Evolutionary conservation across 1,140 invertebrate genomes (phyloP), one percentile per base, ranked within the genome.

Genomic region (Sycophaga agraensis): DNA sequence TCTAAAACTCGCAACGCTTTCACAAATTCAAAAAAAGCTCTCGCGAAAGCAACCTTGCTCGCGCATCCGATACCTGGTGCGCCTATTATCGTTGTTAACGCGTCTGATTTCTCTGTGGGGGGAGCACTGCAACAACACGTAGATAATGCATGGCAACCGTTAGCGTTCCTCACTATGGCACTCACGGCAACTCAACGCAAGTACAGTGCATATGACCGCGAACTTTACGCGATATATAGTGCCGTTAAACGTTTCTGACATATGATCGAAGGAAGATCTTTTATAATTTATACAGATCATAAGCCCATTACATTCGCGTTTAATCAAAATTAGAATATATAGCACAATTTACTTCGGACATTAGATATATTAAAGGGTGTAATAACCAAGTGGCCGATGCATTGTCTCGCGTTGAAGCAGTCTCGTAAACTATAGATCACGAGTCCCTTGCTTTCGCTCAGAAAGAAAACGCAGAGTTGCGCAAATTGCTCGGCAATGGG

Each of bases 221-320:
- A 83, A 68, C 66, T 83, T 0, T 50, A 76, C 0, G 74, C 72
- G 4, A 69, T 73, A 8, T 77, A 73, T 59, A n/a, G 17, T 12
- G 55, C 69, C 1, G 63, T 78, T 2, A 67, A 70, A 60, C 63
- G 65, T 58, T 79, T 81, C 54, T 37, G 54, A 37, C 65, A 73
- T 34, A 65, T 73, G 39, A 17, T 79, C 7, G 72, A 78, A 60
- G 72, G 64, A 2, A 40, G 65, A 26, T 3, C 60, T n/a, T 66
- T 78, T 35, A 66, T 40, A 0, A 69, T 79, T 5, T 74, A 43
- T 28, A 82, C 77, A 0, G 79, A 83, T 46, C 80, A 82, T 49
- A 76, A 76, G 51, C 79, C 80, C 0, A 56, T 83, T 0, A 71
- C 57, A 4, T 76, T 66, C 48, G 71, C 69, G 8, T 73, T 73